Evolutionary conservation across 2,888 invertebrate species (phyloP), one percentile per base, ranked within the genome.

Genomic region (Rhogogaster chlorosoma): DNA sequence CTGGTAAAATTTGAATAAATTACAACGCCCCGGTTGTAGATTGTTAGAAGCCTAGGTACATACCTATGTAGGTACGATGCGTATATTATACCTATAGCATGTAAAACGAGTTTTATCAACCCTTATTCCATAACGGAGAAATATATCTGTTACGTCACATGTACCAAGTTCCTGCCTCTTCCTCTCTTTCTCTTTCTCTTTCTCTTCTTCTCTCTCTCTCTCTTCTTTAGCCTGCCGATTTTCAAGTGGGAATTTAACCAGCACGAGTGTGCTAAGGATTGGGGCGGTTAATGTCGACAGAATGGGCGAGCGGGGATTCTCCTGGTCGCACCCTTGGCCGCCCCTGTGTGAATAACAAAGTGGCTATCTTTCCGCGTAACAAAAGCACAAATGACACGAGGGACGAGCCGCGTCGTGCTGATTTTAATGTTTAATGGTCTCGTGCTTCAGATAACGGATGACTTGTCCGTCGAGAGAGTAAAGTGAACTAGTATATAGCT

Each of bases 371-470:
- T 86, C 45, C 77, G 53, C 64, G n/a, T 84, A 75, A 85, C 88
- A 85, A 87, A 88, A 86, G 87, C 86, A 84, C 88, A 85, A 88
- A 87, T 86, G 87, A 87, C 87, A 87, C 84, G 85, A 75, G 85
- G 61, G 38, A 57, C 84, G 84, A 67, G 75, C 38, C 26, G 29
- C 78, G 84, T 78, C 64, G 84, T 49, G 64, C 84, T 85, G 84
- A 86, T 85, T 86, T 85, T 67, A 86, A 87, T 85, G 86, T 85
- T 86, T 85, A 87, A 87, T 87, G 85, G 85, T 80, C 87, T 85
- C 84, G 71, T 53, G 85, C 61, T 70, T 78, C 78, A 82, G 83
- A 73, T 45, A 84, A 42, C 61, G 84, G 71, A 77, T 61, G 64
- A 70, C 75, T 64, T 85, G 75, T 84, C 84, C 70, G 75, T 84